Base-by-base conservation (phyloP, 2,888 invertebrate genomes). In the Lysandra coridon region DNA sequence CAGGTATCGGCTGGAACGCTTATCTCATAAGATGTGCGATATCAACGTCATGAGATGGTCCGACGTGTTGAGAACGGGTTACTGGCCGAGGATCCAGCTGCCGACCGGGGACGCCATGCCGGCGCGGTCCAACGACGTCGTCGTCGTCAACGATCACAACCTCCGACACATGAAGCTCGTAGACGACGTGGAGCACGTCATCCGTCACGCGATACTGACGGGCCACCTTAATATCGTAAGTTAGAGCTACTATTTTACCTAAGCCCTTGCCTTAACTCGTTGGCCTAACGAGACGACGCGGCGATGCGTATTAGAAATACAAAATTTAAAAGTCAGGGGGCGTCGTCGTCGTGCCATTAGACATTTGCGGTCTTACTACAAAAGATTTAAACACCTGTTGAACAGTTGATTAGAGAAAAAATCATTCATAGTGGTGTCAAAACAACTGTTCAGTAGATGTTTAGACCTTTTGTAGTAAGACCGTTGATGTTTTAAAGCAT, bases 41-140 rank as follows among this genome's bases (percentile, higher is more conserved):
- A 89, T 95, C 80, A 93, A 92, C 83, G 87, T 91, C 80, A 88
- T 96, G 77, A 90, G 89, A 84, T 95, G 94, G 91, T 84, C 93
- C 84, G 88, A 88, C 78, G 88, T 90, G 30, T 85, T 95, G 80
- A 89, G 89, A 83, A 86, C 87, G 30, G 96, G 96, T 78, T 96
- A 95, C 90, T 95, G 95, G 91, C 96, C 96, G 73, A 95, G 95
- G 84, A 92, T 96, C 85, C 92, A 92, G 78, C 90, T 95, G 86
- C 92, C 91, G 87, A 95, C 94, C 82, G 96, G 96, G 60, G 90
- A 95, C 30, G 95, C 95, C 82, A 95, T 95, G 91, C 95, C 96
- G 6, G 92, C 93, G 57, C 94, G 96, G 74, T 89, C 91, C 40
- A 95, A 95, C 87, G 88, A 95, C 84, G 82, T 89, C 76, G 76